These are phyloP conservation scores for Phenganax stokvisi DNA, from an alignment of 92 coral and sea anemone species.

Conservation along the genomic window DNA sequence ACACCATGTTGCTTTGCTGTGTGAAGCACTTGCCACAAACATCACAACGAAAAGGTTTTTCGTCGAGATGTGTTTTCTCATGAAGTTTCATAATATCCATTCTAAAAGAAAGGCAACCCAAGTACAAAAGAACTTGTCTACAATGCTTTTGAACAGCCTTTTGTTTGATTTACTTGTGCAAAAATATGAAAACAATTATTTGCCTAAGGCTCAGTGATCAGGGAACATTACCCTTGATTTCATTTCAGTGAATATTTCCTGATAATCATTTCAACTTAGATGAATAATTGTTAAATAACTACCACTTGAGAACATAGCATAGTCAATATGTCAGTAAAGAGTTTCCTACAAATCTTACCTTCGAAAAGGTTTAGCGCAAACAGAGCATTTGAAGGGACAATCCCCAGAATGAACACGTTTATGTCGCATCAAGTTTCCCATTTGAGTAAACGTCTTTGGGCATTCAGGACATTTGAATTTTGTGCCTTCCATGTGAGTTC, in stretches of 20 bases:
- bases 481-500: slow-evolving; percentile 10
- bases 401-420: slow-evolving; percentile 6
- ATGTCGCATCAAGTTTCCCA: slow-evolving; percentile 14
- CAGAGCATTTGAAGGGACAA: background rate
- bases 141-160: too few species aligned
- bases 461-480: slow-evolving; percentile 14
- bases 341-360: background rate
- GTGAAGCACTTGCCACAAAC: slow-evolving; percentile 10
- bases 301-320: background rate
- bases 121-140: too few species aligned
- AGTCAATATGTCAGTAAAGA: background rate
- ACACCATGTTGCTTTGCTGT: slow-evolving; percentile 9
- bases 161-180: too few species aligned
- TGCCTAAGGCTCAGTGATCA: too few species aligned
- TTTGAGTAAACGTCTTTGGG: background rate
- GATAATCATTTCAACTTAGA: too few species aligned
- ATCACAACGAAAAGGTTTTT: slow-evolving; percentile 4
- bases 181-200: too few species aligned
- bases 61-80: slow-evolving; percentile 8
- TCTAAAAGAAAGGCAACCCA: background rate
- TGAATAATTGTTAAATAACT: too few species aligned
- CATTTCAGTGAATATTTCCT: too few species aligned
- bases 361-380: slow-evolving; percentile 8
- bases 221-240: too few species aligned
- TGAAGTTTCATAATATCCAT: slow-evolving; percentile 21